These are phyloP conservation scores for Oncorhynchus gorbuscha DNA, from an alignment of 2,113 vertebrate species.

Conservation along the genomic window DNA sequence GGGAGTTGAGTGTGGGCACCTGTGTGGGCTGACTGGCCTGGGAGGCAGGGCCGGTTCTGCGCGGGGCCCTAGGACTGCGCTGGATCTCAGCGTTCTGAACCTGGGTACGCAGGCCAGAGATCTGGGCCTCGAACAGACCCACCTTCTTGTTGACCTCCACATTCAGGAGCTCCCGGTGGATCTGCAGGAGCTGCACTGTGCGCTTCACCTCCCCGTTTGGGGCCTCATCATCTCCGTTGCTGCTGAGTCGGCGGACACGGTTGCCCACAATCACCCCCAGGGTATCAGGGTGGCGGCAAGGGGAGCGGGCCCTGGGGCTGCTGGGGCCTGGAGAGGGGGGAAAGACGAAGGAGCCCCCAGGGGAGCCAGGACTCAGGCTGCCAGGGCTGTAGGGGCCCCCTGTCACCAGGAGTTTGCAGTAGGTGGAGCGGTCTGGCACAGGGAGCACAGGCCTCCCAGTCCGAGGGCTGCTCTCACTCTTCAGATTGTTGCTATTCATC, in stretches of 20 bases:
- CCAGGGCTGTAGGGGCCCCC: conserved; percentile 70
- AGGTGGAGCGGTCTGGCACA: conserved; percentile 75
- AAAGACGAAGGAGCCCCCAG: conserved; percentile 73
- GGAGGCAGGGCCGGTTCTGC: conserved; percentile 57
- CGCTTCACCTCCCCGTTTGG: conserved; percentile 59
- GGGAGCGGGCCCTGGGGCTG: conserved; percentile 45
- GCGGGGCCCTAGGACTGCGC: conserved; percentile 76
- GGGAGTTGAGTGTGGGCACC: conserved; percentile 42
- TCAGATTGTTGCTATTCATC: conserved; percentile 65
- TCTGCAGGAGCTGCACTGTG: conserved; percentile 78
- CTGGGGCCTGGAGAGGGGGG: conserved; percentile 43
- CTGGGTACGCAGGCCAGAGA: conserved; percentile 78
- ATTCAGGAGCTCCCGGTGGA: conserved; percentile 84
- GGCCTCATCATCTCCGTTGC: conserved; percentile 44
- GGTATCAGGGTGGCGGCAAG: conserved; percentile 58
- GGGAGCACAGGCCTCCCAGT: conserved; percentile 74
- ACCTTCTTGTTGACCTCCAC: conserved; percentile 90
- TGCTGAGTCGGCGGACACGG: conserved; percentile 73
- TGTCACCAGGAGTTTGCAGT: conserved; percentile 64
- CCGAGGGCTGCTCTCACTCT: conserved; percentile 68
- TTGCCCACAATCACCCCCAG: conserved; percentile 71
- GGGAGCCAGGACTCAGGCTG: conserved; percentile 49
- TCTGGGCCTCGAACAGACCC: conserved; percentile 91
- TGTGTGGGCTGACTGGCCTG: conserved; percentile 37
- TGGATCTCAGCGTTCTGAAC: conserved; percentile 75